Percentiles rank a stretch among this genome's conserved stretches.
These are phyloP conservation scores for Regulus satrapa DNA, from an alignment of 2,113 vertebrate genomes.

Conservation along the genomic window DNA sequence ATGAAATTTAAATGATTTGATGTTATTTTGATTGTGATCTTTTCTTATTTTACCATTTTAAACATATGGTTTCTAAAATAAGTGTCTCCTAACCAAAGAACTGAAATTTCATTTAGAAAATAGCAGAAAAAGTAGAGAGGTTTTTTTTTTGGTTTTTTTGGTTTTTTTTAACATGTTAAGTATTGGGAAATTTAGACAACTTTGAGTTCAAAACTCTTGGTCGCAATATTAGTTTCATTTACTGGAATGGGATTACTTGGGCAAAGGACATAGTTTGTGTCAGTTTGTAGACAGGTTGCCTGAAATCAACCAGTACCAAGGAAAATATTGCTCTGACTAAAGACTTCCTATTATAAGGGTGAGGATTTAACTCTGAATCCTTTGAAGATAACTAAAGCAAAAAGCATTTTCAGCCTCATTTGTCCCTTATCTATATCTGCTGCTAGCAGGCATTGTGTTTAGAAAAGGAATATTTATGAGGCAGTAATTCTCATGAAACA, in stretches of 20 bases:
- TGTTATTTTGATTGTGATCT: background rate
- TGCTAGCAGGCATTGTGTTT: background rate
- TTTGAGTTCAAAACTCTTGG: background rate
- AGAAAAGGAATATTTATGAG: constrained; percentile 28
- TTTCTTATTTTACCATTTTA: background rate
- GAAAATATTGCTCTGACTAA: background rate
- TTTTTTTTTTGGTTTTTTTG: background rate
- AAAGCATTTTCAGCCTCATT: background rate
- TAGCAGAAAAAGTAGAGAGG: background rate
- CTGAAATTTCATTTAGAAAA: background rate
- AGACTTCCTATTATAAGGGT: background rate
- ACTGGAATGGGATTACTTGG: background rate
- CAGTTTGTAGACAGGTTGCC: background rate
- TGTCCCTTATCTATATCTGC: constrained; percentile 3
- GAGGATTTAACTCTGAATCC: background rate
- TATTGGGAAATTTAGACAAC: background rate
- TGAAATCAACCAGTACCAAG: background rate
- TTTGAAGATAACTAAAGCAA: background rate
- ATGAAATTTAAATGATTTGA: background rate
- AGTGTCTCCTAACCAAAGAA: background rate
- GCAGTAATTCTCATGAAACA: background rate
- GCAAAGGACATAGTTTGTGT: background rate
- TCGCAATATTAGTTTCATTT: background rate
- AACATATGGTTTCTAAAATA: background rate
- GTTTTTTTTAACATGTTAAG: background rate